phyloP scores from a whole-genome alignment of 2,888 invertebrate species.

The Xestia xanthographa region DNA sequence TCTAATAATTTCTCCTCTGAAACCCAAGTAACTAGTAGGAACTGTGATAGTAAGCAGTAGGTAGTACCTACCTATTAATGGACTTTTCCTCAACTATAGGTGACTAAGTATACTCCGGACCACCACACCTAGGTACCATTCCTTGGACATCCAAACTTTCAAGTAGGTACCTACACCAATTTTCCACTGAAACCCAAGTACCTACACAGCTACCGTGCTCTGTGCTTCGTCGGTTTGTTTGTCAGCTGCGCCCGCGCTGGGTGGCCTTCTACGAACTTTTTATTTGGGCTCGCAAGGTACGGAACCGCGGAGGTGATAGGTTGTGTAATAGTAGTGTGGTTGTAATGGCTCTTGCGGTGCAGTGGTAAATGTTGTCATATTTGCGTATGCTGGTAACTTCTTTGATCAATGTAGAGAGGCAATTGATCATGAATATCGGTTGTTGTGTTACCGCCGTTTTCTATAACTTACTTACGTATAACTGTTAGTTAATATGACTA shows the following conservation, averaged over 20 bases:
- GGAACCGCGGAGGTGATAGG: constrained; percentile 15
- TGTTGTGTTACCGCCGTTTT: not conserved
- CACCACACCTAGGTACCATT: not conserved
- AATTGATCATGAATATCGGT: not conserved
- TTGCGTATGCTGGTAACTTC: not conserved
- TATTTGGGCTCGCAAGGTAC: constrained; percentile 43
- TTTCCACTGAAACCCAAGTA: constrained; percentile 63
- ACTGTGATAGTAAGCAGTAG: not conserved
- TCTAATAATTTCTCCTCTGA: no score
- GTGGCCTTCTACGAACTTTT: constrained; percentile 84
- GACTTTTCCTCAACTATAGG: not conserved
- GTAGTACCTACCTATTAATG: not conserved
- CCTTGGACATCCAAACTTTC: not conserved
- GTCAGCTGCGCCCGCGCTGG: constrained; percentile 78
- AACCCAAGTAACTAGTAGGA: no score
- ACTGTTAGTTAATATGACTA: no score
- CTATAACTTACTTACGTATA: no score
- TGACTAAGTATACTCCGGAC: not conserved
- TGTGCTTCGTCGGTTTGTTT: constrained; percentile 81
- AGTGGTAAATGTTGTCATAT: constrained; percentile 1
- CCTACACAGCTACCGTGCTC: constrained; percentile 77
- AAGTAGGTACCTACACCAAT: not conserved
- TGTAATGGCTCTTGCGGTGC: constrained; percentile 13
- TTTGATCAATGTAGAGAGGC: not conserved
- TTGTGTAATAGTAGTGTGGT: constrained; percentile 30